Evolutionary conservation across 2,888 invertebrate genomes (phyloP).

Genomic region (Rotaria sp.): DNA sequence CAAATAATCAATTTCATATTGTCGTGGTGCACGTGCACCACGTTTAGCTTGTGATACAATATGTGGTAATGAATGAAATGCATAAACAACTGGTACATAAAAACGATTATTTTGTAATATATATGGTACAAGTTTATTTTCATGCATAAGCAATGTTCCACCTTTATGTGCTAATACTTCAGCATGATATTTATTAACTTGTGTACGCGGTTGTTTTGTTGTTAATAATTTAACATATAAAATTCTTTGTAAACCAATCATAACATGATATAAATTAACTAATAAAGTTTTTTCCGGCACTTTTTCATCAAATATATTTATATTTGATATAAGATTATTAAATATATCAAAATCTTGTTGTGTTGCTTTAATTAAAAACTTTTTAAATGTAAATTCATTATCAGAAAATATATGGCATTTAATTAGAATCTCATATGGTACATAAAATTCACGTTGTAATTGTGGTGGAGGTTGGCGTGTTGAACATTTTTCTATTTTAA

Average conservation of each 20-base stretch:
- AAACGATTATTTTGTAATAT: constrained; percentile 3
- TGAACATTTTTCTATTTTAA: neutral
- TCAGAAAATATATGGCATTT: constrained; percentile 1
- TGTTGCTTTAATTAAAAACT: constrained; percentile 9
- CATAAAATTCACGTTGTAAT: constrained; percentile 31
- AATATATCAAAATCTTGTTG: constrained; percentile 5
- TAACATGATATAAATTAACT: constrained; percentile 10
- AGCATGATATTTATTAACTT: constrained; percentile 15
- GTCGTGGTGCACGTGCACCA: constrained; percentile 16
- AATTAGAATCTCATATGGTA: neutral
- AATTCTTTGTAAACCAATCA: neutral
- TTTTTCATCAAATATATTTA: constrained; percentile 27
- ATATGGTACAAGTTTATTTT: neutral
- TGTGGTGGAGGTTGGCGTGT: neutral
- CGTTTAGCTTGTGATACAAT: neutral
- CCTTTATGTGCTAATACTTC: neutral
- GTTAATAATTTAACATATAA: neutral
- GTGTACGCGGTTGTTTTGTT: neutral
- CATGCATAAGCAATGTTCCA: neutral
- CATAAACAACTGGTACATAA: neutral
- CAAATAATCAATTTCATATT: constrained; percentile 18
- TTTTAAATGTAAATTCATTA: neutral
- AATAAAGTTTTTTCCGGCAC: neutral
- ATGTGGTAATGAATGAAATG: neutral
- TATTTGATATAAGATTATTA: constrained; percentile 13